Conservation (phyloP, 1,140 invertebrate genomes). For the Pararge aegeria region DNA sequence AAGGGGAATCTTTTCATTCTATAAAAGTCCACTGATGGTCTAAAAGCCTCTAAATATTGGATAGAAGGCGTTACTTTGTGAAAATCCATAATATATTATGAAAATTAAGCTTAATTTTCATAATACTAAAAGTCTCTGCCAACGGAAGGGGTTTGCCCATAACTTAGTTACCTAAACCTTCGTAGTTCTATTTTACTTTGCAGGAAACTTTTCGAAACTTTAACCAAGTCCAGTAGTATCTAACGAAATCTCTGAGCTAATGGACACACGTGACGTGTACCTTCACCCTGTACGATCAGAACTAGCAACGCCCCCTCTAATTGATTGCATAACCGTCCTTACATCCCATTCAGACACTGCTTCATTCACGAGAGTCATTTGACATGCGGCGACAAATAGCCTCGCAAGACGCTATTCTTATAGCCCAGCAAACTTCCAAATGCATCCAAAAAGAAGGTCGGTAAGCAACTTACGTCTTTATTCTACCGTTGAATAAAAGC, state of each 20-base stretch:
- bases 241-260: neutral
- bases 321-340: conserved; percentile 65
- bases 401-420: conserved; percentile 38
- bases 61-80: no score
- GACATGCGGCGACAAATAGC: conserved; percentile 63
- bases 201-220: no score
- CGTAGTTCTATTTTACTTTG: no score
- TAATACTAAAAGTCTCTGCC: no score
- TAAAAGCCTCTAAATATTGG: no score
- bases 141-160: no score
- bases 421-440: conserved; percentile 3
- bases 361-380: conserved; percentile 49
- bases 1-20: no score
- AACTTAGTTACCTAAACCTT: no score
- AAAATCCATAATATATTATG: no score
- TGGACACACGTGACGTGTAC: conserved; percentile 1
- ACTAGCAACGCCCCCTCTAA: conserved; percentile 56
- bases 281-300: conserved; percentile 4
- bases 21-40: no score
- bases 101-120: no score
- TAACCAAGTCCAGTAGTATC: no score
- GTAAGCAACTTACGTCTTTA: neutral
- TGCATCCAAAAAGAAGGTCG: neutral
- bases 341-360: conserved; percentile 38
- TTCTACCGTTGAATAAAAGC: neutral